Percentiles rank a stretch among this genome's conserved stretches.
Conservation (phyloP, 64 coral and sea anemone species). For the Porites lutea region DNA sequence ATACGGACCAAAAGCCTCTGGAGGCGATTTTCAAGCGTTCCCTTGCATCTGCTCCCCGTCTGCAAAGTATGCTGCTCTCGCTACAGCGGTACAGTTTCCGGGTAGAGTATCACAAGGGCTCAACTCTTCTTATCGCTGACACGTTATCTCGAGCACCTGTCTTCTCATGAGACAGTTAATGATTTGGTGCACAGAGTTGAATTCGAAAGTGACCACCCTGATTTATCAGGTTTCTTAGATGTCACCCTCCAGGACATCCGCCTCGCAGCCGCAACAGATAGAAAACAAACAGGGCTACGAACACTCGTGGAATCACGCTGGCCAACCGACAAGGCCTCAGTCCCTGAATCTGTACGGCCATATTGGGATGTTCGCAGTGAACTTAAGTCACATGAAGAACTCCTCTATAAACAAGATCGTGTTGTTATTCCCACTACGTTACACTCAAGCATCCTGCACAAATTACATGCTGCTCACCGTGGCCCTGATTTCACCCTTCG, state of each 20-base stretch:
- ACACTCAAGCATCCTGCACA: conserved; percentile 35
- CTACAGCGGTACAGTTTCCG: conserved; percentile 51
- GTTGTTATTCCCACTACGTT: conserved; percentile 64
- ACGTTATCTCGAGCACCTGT: conserved; percentile 56
- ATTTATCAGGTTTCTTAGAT: conserved; percentile 49
- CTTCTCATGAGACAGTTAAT: conserved; percentile 10
- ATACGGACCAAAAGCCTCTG: conserved; percentile 63
- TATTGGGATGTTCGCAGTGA: conserved; percentile 66
- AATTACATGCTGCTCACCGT: conserved; percentile 64
- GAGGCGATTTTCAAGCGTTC: conserved; percentile 69
- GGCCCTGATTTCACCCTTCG: conserved; percentile 63
- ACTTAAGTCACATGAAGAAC: conserved; percentile 60
- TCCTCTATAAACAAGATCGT: conserved; percentile 75
- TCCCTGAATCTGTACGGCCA: conserved; percentile 28
- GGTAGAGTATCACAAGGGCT: conserved; percentile 61
- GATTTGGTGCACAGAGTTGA: conserved; percentile 50
- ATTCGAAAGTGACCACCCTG: conserved; percentile 30
- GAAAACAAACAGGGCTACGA: conserved; percentile 34
- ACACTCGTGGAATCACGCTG: conserved; percentile 46
- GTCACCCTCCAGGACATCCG: conserved; percentile 66
- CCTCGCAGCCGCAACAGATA: conserved; percentile 54
- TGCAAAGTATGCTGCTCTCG: conserved; percentile 60
- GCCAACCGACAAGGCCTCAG: conserved; percentile 55
- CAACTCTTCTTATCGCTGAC: conserved; percentile 48
- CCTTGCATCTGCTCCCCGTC: conserved; percentile 40